Evolutionary conservation across 2,797 vertebrate genomes (phyloP).

Genomic region (Hyperoplus immaculatus): DNA sequence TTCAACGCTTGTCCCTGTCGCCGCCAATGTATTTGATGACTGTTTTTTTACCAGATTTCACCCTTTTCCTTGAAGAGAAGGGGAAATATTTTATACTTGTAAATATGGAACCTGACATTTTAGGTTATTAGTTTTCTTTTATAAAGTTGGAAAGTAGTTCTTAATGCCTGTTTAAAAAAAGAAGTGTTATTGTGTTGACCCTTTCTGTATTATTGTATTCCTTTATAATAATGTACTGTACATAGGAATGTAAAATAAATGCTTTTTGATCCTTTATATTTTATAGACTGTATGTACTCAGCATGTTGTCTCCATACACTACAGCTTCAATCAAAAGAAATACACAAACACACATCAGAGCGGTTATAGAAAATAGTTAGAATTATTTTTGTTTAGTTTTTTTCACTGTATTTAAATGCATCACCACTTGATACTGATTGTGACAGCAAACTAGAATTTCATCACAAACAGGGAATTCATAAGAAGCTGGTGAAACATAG

Average conservation of each 20-base stretch:
- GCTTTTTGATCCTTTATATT: neutral
- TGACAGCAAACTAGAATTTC: too few species aligned
- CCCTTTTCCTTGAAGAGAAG: neutral
- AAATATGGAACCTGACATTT: neutral
- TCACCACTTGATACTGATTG: too few species aligned
- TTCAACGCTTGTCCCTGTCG: neutral
- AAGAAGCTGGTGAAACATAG: too few species aligned
- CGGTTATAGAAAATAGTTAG: too few species aligned
- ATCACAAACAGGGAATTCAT: too few species aligned
- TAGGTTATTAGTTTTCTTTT: neutral
- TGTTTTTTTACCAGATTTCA: neutral
- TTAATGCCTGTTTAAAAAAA: neutral
- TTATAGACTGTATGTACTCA: neutral
- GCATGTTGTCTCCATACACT: neutral
- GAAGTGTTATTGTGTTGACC: neutral
- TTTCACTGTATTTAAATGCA: too few species aligned
- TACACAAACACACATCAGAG: too few species aligned
- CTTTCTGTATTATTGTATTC: constrained; percentile 6
- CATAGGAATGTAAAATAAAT: constrained; percentile 50
- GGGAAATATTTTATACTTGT: neutral
- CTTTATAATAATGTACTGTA: constrained; percentile 23
- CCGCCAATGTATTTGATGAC: neutral
- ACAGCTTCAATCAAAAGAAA: too few species aligned
- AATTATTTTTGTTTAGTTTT: too few species aligned
- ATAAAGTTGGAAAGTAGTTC: neutral